Evolutionary conservation across 1,140 invertebrate species (phyloP).

Genomic region (Zaprionus vittiger): DNA sequence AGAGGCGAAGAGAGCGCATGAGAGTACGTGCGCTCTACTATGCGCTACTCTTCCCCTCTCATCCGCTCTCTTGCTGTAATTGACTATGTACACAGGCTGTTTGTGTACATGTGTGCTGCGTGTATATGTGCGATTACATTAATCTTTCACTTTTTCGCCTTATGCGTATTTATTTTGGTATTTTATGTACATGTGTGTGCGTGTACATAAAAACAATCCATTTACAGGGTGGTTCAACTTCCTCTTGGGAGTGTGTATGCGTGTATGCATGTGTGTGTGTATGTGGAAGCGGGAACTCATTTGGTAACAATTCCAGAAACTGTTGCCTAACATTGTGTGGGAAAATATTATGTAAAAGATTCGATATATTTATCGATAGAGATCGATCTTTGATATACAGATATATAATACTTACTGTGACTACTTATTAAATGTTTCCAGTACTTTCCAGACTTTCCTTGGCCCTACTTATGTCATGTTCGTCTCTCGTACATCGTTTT

Average conservation of each 20-base stretch:
- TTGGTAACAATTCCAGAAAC: slow-evolving; percentile 17
- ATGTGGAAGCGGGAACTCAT: not conserved
- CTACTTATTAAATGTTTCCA: not conserved
- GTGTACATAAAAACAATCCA: slow-evolving; percentile 73
- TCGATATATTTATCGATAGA: slow-evolving; percentile 3
- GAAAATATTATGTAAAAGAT: not conserved
- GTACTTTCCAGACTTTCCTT: slow-evolving; percentile 15
- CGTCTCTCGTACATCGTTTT: slow-evolving; percentile 21
- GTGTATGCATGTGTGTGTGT: not conserved
- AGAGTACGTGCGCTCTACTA: slow-evolving; percentile 15
- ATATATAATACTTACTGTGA: not conserved
- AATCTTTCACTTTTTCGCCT: slow-evolving; percentile 76
- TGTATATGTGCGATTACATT: slow-evolving; percentile 70
- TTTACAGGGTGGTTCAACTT: slow-evolving; percentile 66
- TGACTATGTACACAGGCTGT: slow-evolving; percentile 54
- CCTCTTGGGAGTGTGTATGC: slow-evolving; percentile 15
- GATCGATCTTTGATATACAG: not conserved
- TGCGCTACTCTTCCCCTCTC: slow-evolving; percentile 25
- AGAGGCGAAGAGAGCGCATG: slow-evolving; percentile 8
- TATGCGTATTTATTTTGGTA: slow-evolving; percentile 80
- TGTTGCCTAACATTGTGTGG: slow-evolving; percentile 31
- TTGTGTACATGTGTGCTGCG: slow-evolving; percentile 41
- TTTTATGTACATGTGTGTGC: slow-evolving; percentile 26
- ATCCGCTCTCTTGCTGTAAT: slow-evolving; percentile 38
- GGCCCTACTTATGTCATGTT: slow-evolving; percentile 28